Conservation (phyloP, 2,888 invertebrate species). For the Hanleya hanleyi region DNA sequence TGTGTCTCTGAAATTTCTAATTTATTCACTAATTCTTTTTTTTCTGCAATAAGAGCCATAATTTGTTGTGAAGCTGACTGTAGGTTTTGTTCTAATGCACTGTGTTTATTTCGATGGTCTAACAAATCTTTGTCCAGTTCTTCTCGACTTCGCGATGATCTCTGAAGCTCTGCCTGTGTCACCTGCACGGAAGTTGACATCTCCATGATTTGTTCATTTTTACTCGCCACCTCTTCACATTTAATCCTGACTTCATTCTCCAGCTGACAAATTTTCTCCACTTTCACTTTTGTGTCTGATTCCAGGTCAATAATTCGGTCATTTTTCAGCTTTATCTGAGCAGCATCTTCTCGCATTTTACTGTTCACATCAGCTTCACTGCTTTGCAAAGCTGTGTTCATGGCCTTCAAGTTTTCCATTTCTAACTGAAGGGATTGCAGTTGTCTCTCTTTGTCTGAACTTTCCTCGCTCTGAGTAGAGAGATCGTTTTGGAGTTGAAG, state of each 20-base stretch:
- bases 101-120: too few species aligned
- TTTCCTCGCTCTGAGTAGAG: constrained; percentile 16
- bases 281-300: constrained; percentile 32
- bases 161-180: not conserved
- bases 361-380: constrained; percentile 26
- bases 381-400: constrained; percentile 27
- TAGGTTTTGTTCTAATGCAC: too few species aligned
- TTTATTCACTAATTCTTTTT: too few species aligned
- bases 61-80: too few species aligned
- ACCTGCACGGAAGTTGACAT: not conserved
- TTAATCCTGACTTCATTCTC: not conserved
- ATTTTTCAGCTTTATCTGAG: not conserved
- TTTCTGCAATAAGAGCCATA: too few species aligned
- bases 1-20: too few species aligned
- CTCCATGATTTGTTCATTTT: constrained; percentile 35
- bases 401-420: constrained; percentile 8
- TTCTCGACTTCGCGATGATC: not conserved
- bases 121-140: too few species aligned
- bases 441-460: constrained; percentile 12
- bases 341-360: constrained; percentile 13
- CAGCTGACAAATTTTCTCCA: constrained; percentile 31
- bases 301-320: constrained; percentile 29
- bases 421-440: not conserved
- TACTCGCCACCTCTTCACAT: constrained; percentile 13
- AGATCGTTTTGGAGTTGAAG: constrained; percentile 5